These are phyloP conservation scores for Diorhabda sublineata DNA, from an alignment of 1,140 invertebrate genomes.

Conservation along the genomic window DNA sequence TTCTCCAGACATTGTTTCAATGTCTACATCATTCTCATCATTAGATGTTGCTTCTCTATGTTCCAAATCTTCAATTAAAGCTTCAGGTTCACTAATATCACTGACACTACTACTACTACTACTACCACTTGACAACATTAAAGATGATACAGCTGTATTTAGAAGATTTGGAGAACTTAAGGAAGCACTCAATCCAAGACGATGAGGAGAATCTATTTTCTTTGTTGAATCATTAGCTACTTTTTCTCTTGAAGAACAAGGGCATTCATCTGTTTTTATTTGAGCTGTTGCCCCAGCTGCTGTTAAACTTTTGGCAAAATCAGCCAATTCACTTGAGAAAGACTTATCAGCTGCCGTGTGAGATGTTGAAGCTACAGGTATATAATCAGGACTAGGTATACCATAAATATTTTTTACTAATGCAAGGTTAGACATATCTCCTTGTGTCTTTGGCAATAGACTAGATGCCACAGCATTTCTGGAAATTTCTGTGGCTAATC, in stretches of 20 bases:
- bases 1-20: conserved; percentile 82
- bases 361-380: conserved; percentile 25
- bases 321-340: conserved; percentile 23
- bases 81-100: conserved; percentile 66
- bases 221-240: conserved; percentile 5
- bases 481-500: conserved; percentile 68
- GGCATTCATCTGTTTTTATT: conserved; percentile 11
- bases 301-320: conserved; percentile 9
- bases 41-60: conserved; percentile 48
- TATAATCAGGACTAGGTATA: conserved; percentile 5
- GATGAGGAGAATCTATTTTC: conserved; percentile 30
- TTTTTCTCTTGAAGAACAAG: conserved; percentile 12
- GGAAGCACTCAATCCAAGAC: conserved; percentile 38
- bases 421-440: conserved; percentile 28
- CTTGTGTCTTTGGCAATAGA: conserved; percentile 42
- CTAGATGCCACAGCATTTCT: conserved; percentile 58
- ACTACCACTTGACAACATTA: conserved; percentile 49
- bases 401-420: conserved; percentile 38
- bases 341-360: conserved; percentile 31
- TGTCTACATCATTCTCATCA: conserved; percentile 46
- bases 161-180: conserved; percentile 46
- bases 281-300: not conserved
- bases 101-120: conserved; percentile 51
- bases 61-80: conserved; percentile 55
- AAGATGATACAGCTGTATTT: conserved; percentile 40